A percentile compares a stretch with the other conserved stretches of the same genome.
Conservation (phyloP, 2,888 invertebrate species). For the Lordiphosa fenestrarum region DNA sequence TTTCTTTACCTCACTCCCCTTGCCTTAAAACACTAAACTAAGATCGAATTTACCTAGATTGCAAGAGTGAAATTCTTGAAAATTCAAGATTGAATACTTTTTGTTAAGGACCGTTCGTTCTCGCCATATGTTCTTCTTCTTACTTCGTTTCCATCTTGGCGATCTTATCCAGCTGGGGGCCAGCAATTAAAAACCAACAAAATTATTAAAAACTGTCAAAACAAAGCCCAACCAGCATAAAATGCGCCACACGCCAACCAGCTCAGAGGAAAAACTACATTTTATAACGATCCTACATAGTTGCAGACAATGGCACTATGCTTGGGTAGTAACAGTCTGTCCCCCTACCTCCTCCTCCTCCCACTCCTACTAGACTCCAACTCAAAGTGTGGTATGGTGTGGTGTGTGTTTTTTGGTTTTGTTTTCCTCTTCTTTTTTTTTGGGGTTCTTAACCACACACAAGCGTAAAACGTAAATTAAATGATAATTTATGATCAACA, state of each 20-base stretch:
- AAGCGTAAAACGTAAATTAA: slow-evolving; percentile 78
- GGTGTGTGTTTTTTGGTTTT: not conserved
- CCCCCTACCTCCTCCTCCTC: slow-evolving; percentile 27
- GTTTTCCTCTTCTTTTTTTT: not conserved
- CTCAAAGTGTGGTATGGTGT: slow-evolving; percentile 9
- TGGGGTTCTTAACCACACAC: slow-evolving; percentile 47
- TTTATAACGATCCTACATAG: slow-evolving; percentile 64
- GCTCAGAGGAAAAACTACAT: slow-evolving; percentile 47
- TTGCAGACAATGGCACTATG: slow-evolving; percentile 68
- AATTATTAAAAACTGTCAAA: slow-evolving; percentile 70
- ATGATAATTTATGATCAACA: slow-evolving; percentile 80
- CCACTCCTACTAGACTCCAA: slow-evolving; percentile 9
- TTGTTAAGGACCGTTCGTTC: no score
- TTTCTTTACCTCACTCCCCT: no score
- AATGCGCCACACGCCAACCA: slow-evolving; percentile 62
- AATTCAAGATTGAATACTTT: no score
- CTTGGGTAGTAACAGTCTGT: slow-evolving; percentile 35
- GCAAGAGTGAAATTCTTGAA: no score
- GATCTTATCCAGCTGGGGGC: slow-evolving; percentile 2
- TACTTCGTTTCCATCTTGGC: no score
- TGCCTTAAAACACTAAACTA: no score
- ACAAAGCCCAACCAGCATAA: slow-evolving; percentile 61
- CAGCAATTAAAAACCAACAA: slow-evolving; percentile 67
- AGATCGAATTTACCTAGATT: no score
- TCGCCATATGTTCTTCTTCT: no score